These are phyloP conservation scores for Anas platyrhynchos DNA, from an alignment of 2,113 vertebrate species.

Conservation along the genomic window DNA sequence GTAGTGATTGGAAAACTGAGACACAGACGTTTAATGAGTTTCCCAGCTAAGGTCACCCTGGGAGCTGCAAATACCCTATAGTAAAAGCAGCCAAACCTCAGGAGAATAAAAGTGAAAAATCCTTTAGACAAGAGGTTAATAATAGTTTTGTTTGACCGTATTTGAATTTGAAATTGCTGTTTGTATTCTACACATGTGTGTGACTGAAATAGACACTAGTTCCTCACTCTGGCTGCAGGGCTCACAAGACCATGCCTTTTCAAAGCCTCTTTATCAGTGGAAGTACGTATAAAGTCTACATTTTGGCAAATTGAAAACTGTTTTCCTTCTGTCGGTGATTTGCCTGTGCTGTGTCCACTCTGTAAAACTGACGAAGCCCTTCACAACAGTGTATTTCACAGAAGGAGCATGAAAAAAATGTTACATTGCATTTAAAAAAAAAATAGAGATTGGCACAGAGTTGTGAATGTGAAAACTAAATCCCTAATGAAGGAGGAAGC, in stretches of 20 bases:
- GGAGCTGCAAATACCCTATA: background rate
- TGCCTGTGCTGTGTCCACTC: background rate
- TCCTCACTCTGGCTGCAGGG: background rate
- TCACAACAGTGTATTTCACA: background rate
- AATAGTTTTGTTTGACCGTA: background rate
- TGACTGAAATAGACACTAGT: background rate
- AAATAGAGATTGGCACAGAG: background rate
- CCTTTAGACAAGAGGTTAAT: background rate
- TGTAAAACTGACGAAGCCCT: background rate
- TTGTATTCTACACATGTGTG: background rate
- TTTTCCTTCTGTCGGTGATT: slow-evolving; percentile 13
- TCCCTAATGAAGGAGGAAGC: background rate
- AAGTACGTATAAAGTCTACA: background rate
- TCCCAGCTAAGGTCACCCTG: background rate
- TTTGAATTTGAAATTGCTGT: background rate
- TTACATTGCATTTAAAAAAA: background rate
- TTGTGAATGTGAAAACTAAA: background rate
- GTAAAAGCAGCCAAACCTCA: background rate
- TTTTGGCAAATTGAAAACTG: background rate
- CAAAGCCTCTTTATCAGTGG: background rate
- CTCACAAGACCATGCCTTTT: background rate
- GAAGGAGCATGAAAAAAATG: background rate
- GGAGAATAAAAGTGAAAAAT: background rate
- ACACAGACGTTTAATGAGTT: background rate
- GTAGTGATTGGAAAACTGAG: background rate